Base-by-base conservation (phyloP, 2,113 vertebrate genomes). In the Eublepharis macularius region DNA sequence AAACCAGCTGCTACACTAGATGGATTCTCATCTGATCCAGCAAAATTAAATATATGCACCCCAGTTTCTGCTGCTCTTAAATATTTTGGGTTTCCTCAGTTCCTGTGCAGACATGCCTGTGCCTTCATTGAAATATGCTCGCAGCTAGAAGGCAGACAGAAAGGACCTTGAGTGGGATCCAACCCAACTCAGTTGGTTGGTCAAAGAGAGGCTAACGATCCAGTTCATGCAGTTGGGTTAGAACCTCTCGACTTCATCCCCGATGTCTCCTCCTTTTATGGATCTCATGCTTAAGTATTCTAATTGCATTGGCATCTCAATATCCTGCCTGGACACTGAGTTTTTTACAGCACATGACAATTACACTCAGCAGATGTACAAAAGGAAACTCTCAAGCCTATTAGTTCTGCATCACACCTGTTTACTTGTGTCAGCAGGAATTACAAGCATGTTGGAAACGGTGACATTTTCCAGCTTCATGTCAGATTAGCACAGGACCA, bases 381-480 rank as follows among this genome's bases (percentile, higher is more conserved):
- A 34, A 78, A 72, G 65, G 57, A 82, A 73, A 19, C 34, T 47
- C 65, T 82, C n/a, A 63, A n/a, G 72, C 74, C 51, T 45, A 65
- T 82, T 82, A 78, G 66, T 78, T 87, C 86, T 87, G 86, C 66
- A 83, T 78, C 81, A 47, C 51, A 77, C 65, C 74, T 78, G 80
- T 63, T 79, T 83, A 41, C 39, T 87, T 78, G 66, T 82, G 8
- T 73, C 72, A 54, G 39, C 26, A 70, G 66, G 54, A 78, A 70
- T 72, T 57, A 83, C 45, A 11, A 34, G 54, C 54, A 73, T 36
- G 3, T 78, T 73, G 34, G 43, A 54, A 49, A 73, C 26, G 4
- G 54, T 72, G 68, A 63, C 43, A 13, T 74, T 83, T 70, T 65
- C n/a, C 74, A 77, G 49, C 39, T 66, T 32, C 74, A n/a, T 63